Base-by-base conservation (phyloP, 2,113 vertebrate genomes). In the Crotalus helleri region DNA sequence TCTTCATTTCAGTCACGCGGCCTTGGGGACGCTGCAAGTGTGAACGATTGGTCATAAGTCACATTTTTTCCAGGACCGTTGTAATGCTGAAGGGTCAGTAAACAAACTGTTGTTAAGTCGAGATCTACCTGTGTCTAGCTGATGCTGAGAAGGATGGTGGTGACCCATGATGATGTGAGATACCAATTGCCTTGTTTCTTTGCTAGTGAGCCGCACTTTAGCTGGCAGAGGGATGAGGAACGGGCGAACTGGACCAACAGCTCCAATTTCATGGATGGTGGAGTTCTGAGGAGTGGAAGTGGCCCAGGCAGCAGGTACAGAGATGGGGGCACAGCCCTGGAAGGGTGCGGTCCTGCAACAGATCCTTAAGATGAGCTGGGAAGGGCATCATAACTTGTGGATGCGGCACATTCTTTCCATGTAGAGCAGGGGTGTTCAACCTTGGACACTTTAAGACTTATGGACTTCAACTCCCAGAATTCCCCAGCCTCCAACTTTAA, bases 161-260 rank as follows among this genome's bases (percentile, higher is more conserved):
- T 10, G n/a, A 53, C 74, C 13, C 54, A 85, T 61, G 46, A 54
- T 53, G 74, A 61, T 53, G 55, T 86, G 55, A 85, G 33, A 90
- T 93, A 93, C 21, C 92, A 93, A 99, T 97, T 99, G 97, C 98
- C 98, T 99, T 98, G 1, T 99, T 99, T 98, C 99, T 97, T 99
- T 98, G 98, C 97, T 98, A 99, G 99, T 98, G 98, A 98, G 95
- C 98, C 99, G 98, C 99, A 99, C 98, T 99, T 99, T 99, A 99
- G 98, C 98, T 98, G 99, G 99, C 98, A 99, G 98, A 99, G 97
- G 98, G 98, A 98, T 96, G 98, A 99, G 98, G 98, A 99, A 96
- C 97, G 98, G 98, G 98, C 98, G 98, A 99, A 99, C 98, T 99
- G 99, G 99, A 99, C 98, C 97, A 97, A 98, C 97, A 98, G 98